Evolutionary conservation across 2,113 vertebrate genomes (phyloP).

Genomic region (Zosterops hypoxanthus): DNA sequence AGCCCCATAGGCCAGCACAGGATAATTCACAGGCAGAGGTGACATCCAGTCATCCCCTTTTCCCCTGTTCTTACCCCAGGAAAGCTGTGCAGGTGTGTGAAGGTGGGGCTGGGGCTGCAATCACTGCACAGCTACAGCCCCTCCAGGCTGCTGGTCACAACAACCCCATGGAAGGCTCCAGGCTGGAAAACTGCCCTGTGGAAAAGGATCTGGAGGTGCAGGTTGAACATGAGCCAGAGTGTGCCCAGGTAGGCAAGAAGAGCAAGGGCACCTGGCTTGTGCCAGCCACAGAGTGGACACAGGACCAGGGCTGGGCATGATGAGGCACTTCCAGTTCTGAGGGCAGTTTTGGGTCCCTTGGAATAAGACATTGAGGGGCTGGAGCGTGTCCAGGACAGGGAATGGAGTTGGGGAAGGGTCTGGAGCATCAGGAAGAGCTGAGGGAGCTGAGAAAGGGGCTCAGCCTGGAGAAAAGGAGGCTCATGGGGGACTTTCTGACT

Average conservation of each 20-base stretch:
- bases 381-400: rapidly evolving
- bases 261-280: neutral
- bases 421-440: neutral
- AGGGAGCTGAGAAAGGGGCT: neutral
- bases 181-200: neutral
- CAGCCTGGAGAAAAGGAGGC: neutral
- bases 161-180: neutral
- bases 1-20: neutral
- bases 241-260: neutral
- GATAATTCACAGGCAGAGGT: neutral
- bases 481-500: neutral
- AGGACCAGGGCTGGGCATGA: neutral
- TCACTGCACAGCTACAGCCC: neutral
- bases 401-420: rapidly evolving
- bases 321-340: neutral
- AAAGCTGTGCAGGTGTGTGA: neutral
- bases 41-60: neutral
- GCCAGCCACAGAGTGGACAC: neutral
- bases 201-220: neutral
- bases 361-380: rapidly evolving
- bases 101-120: neutral
- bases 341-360: rapidly evolving
- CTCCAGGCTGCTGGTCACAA: neutral
- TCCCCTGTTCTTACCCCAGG: neutral
- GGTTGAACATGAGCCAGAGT: too few species aligned